These are phyloP conservation scores for Chromoteleia sp. DNA, from an alignment of 2,888 invertebrate genomes.

Conservation along the genomic window DNA sequence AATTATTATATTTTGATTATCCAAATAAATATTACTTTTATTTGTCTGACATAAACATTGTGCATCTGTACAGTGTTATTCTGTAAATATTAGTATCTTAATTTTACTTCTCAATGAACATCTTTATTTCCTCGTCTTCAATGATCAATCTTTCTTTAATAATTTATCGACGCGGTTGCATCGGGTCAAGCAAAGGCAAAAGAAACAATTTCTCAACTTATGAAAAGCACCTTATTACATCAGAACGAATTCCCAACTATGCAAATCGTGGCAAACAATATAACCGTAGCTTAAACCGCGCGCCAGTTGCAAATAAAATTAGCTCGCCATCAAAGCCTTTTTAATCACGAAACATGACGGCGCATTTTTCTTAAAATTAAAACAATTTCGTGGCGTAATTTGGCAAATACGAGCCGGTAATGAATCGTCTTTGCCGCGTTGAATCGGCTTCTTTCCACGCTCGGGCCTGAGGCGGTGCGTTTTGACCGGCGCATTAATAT, in stretches of 20 bases:
- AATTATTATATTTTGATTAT: too few species aligned
- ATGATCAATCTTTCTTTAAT: too few species aligned
- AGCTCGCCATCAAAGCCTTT: conserved; percentile 6
- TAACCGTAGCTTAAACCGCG: too few species aligned
- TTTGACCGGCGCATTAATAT: conserved; percentile 39
- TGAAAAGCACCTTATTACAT: background rate
- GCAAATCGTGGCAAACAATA: conserved; percentile 7
- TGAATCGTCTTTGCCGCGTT: conserved; percentile 75
- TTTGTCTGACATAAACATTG: too few species aligned
- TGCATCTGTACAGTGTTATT: too few species aligned
- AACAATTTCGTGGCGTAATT: conserved; percentile 29
- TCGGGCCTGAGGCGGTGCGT: conserved; percentile 30
- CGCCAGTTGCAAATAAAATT: conserved; percentile 24
- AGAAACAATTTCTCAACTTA: too few species aligned
- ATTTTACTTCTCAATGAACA: too few species aligned
- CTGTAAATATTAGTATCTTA: too few species aligned
- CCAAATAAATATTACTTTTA: too few species aligned
- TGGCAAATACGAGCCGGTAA: conserved; percentile 55
- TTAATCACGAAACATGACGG: conserved; percentile 1
- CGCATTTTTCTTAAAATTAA: conserved; percentile 25
- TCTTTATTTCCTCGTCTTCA: too few species aligned
- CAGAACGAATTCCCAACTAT: conserved; percentile 1
- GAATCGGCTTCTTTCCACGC: conserved; percentile 54
- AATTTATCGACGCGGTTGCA: too few species aligned
- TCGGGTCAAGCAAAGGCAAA: too few species aligned